Conservation (phyloP, 2,113 vertebrate species). For the Prunella himalayana region DNA sequence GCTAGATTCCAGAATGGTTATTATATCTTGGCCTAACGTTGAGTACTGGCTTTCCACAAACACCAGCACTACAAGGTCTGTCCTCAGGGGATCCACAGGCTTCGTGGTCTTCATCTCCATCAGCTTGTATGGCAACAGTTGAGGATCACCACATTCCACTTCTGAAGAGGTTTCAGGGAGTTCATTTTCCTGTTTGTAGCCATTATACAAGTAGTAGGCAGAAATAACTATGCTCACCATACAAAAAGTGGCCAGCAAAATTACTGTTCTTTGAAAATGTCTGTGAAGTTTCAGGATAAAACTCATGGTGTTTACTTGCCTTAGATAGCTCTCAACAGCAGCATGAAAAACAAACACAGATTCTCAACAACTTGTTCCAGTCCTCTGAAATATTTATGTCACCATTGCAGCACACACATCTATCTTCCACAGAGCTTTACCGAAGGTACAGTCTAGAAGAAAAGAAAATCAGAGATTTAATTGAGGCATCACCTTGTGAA, state of each 20-base stretch:
- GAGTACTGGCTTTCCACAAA: constrained; percentile 85
- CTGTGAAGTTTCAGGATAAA: constrained; percentile 80
- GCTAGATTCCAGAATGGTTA: constrained; percentile 76
- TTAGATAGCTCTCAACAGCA: constrained; percentile 39
- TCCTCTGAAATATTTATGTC: constrained; percentile 73
- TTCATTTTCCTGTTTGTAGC: constrained; percentile 77
- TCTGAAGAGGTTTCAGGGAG: constrained; percentile 69
- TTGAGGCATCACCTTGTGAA: background rate
- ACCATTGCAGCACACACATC: constrained; percentile 76
- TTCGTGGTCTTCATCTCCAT: constrained; percentile 60
- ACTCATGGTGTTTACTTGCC: constrained; percentile 70
- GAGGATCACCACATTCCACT: constrained; percentile 71
- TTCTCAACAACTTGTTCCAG: constrained; percentile 51
- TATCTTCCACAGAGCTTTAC: constrained; percentile 52
- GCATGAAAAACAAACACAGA: constrained; percentile 55
- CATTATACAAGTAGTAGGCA: constrained; percentile 78
- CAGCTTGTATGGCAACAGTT: constrained; percentile 48
- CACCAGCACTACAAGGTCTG: constrained; percentile 75
- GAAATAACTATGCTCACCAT: constrained; percentile 80
- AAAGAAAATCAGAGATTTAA: constrained; percentile 41
- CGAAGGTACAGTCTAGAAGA: constrained; percentile 62
- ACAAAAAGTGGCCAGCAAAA: constrained; percentile 79
- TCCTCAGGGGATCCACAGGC: constrained; percentile 54
- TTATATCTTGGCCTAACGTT: constrained; percentile 77
- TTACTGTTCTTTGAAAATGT: constrained; percentile 80